Evolutionary conservation across 2,888 invertebrate species (phyloP).

Genomic region (Pilophorus perplexus): DNA sequence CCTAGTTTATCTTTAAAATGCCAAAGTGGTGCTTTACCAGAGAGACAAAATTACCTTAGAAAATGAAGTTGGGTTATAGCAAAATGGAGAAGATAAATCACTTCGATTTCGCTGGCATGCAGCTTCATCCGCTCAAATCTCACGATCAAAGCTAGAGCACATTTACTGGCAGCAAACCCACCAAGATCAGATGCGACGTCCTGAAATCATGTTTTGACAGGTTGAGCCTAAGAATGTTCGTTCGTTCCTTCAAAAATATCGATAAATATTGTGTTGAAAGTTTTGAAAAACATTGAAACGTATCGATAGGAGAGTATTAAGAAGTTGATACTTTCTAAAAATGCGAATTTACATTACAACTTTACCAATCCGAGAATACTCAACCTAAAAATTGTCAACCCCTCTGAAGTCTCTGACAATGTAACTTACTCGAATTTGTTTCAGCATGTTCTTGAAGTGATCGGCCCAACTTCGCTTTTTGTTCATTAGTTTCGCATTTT

Average conservation of each 20-base stretch:
- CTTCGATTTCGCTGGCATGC: conserved; percentile 53
- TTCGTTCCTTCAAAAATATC: no score
- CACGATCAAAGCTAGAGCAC: conserved; percentile 61
- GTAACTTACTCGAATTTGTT: conserved; percentile 52
- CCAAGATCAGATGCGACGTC: conserved; percentile 51
- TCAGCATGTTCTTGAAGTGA: conserved; percentile 55
- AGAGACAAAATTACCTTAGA: conserved; percentile 34
- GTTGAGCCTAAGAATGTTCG: no score
- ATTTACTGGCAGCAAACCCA: conserved; percentile 61
- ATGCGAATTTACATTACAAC: no score
- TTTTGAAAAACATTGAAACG: no score
- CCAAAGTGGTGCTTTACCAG: no score
- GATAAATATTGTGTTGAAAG: no score
- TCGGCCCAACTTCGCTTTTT: conserved; percentile 50
- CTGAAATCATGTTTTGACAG: conserved; percentile 29
- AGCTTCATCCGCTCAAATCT: conserved; percentile 63
- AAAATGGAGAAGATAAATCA: conserved; percentile 49
- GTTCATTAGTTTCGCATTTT: conserved; percentile 12
- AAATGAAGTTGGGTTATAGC: conserved; percentile 39
- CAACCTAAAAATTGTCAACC: no score
- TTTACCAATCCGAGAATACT: no score
- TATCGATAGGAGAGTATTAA: no score
- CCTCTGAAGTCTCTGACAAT: no score
- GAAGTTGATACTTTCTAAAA: no score
- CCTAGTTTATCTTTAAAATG: no score